Evolutionary conservation across 2,113 vertebrate species (phyloP).

Genomic region (Cinclus mexicanus): DNA sequence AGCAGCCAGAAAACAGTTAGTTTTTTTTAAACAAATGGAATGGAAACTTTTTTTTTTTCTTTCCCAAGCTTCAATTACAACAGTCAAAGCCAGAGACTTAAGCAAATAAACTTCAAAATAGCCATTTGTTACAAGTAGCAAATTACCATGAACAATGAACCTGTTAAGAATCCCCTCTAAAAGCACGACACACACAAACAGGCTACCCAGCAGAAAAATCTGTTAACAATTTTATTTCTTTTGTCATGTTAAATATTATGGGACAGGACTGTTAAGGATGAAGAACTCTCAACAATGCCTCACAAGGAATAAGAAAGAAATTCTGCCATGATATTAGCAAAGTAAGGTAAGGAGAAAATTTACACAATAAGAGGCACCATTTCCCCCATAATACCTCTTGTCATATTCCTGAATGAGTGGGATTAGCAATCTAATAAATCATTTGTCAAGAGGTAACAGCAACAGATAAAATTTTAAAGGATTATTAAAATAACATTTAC

Average conservation of each 20-base stretch:
- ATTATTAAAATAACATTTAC: conserved; percentile 99
- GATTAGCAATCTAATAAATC: conserved; percentile 88
- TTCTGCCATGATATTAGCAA: conserved; percentile 90
- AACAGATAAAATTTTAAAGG: conserved; percentile 91
- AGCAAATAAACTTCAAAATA: conserved; percentile 55
- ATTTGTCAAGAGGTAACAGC: conserved; percentile 87
- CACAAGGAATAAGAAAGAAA: conserved; percentile 84
- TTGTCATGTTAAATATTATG: conserved; percentile 92
- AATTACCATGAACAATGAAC: conserved; percentile 43
- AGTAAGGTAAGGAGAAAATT: conserved; percentile 84
- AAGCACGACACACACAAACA: conserved; percentile 77
- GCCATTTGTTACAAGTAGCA: conserved; percentile 58
- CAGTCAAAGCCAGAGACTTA: conserved; percentile 61
- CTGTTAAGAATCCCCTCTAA: conserved; percentile 59
- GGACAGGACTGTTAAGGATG: conserved; percentile 89
- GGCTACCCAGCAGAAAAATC: conserved; percentile 79
- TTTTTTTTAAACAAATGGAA: not conserved
- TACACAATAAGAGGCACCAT: conserved; percentile 92
- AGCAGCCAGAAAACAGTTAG: conserved; percentile 31
- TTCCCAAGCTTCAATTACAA: conserved; percentile 43
- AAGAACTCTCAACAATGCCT: conserved; percentile 91
- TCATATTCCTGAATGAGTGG: conserved; percentile 87
- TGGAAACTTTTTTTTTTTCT: not conserved
- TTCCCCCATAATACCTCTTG: conserved; percentile 85
- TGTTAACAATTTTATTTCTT: conserved; percentile 88